Conservation (phyloP, 1,140 invertebrate species). For the Euglossa dilemma region DNA sequence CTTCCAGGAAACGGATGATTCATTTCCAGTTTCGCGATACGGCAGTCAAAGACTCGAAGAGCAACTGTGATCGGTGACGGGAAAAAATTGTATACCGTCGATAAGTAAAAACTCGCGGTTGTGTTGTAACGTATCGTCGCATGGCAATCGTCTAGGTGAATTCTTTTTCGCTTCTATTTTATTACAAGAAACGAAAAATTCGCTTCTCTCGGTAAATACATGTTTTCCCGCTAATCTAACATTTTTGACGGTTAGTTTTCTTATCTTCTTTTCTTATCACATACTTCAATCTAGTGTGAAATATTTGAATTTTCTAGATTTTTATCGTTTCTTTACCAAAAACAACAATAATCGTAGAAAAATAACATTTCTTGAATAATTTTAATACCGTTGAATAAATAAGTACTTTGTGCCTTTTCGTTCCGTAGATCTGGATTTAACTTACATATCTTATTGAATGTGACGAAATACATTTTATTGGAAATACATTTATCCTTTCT, state of each 20-base stretch:
- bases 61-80: conserved; percentile 43
- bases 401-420: not conserved
- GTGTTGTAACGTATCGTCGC: conserved; percentile 22
- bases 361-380: not conserved
- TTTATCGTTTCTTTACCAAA: not conserved
- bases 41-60: conserved; percentile 34
- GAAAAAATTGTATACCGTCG: conserved; percentile 31
- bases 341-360: not conserved
- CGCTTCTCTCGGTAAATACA: not conserved
- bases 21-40: conserved; percentile 57
- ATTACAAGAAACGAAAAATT: conserved; percentile 2
- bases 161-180: conserved; percentile 16
- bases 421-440: not conserved
- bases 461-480: not conserved
- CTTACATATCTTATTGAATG: not conserved
- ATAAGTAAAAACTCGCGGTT: not conserved
- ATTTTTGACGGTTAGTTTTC: not conserved
- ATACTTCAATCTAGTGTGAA: conserved; percentile 1
- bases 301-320: not conserved
- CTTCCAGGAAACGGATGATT: conserved; percentile 70
- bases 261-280: not conserved
- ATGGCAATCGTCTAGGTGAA: conserved; percentile 25
- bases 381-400: not conserved
- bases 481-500: not conserved
- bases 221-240: not conserved